Conservation (phyloP, 2,888 invertebrate genomes). For the Dryocosmus kuriphilus region DNA sequence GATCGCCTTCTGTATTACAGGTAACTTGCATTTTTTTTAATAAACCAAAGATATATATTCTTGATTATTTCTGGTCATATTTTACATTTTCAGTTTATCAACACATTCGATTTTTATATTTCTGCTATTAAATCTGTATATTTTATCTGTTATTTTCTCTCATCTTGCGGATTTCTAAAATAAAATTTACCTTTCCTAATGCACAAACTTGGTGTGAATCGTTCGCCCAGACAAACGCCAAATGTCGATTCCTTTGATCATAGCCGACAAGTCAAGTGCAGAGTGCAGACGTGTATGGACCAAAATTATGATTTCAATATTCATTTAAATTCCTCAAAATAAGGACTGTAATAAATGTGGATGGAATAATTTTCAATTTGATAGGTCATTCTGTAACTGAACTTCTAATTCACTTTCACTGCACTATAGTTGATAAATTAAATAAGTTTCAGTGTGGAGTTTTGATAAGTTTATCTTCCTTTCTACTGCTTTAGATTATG, state of each 20-base stretch:
- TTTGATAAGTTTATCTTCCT: background rate
- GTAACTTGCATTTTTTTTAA: slow-evolving; percentile 53
- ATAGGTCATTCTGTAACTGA: background rate
- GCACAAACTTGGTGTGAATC: slow-evolving; percentile 65
- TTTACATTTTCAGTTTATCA: too few relatives aligned
- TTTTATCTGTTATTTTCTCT: slow-evolving; percentile 21
- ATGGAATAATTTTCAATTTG: background rate
- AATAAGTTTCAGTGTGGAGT: background rate
- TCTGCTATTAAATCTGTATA: background rate
- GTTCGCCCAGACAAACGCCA: slow-evolving; percentile 61
- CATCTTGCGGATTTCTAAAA: slow-evolving; percentile 55
- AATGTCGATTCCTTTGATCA: slow-evolving; percentile 61
- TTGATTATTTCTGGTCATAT: too few relatives aligned
- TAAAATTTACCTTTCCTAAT: slow-evolving; percentile 68
- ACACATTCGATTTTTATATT: slow-evolving; percentile 10
- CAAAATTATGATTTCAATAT: background rate
- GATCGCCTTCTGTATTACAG: slow-evolving; percentile 75
- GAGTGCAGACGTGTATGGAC: background rate
- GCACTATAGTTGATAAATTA: background rate
- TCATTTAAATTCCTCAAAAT: background rate
- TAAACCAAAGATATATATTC: background rate
- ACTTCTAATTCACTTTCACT: background rate
- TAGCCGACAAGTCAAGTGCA: slow-evolving; percentile 56
- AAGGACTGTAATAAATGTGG: too few relatives aligned
- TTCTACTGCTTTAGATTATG: background rate